Evolutionary conservation across 2,888 invertebrate species (phyloP), one percentile per base, ranked within the genome.

Genomic region (Phania funesta): DNA sequence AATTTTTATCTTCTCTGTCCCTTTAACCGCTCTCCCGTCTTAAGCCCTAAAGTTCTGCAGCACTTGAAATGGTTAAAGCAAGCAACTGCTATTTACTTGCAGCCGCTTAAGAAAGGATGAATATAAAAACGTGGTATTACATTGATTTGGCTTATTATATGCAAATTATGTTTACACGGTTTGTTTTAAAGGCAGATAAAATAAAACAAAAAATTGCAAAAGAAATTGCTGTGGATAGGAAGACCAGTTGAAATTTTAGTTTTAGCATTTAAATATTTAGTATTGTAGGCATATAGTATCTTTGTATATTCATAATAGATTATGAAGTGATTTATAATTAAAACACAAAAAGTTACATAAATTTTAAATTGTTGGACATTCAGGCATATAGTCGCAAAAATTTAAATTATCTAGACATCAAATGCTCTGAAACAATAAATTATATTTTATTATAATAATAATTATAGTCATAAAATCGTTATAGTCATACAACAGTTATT

Each of bases 131-230:
- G 90, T 90, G 89, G 89, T 86, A 85, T 85, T 85, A 87, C 88
- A 87, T 88, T 88, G 88, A 90, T 89, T 89, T 87, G 89, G 89
- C 89, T 90, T 88, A 90, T 90, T 90, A 90, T 90, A 90, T 90
- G 89, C 89, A 90, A 90, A 90, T 90, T 90, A 88, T 86, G 84
- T 85, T 85, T 86, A 84, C 86, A 85, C 86, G 87, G 86, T 84
- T 74, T 64, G 16, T 50, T 58, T 75, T 41, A 56, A 60, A 20
- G 50, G 29, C 35, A 52, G 32, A 22, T 29, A 52, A 32, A 50
- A 54, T 16, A 56, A 8, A 11, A 38, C 22, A 11, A 41, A 70
- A 32, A 1, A 56, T 2, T 48, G 62, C 16, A 13, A 81, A 60
- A 58, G 18, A 54, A 46, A 24, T 24, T 29, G n/a, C 35, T n/a